Base-by-base conservation (phyloP, 1,140 invertebrate species). In the Drosophila seguyi region DNA sequence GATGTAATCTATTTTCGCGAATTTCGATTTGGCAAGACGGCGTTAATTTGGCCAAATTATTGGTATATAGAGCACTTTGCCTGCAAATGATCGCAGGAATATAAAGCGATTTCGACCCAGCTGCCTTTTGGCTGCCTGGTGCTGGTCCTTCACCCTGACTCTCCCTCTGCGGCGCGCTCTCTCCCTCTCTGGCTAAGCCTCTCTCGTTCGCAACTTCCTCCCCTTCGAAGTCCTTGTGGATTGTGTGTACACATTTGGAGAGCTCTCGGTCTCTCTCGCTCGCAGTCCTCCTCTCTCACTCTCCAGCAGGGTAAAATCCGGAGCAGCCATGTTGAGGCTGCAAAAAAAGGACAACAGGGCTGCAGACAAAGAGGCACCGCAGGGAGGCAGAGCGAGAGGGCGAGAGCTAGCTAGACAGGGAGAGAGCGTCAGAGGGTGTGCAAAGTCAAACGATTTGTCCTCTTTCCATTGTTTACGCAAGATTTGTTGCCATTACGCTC, bases 401-500 rank as follows among this genome's bases (percentile, higher is more conserved):
- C n/a, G 56, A 13, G n/a, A 18, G 45, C 29, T 36, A 20, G 18
- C 6, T 11, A 57, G 41, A 69, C 31, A 47, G 42, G 48, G 48
- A 11, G 60, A 45, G 60, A 69, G 57, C 38, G 36, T 22, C 41
- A 65, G 47, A 47, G 68, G 75, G 84, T 75, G 74, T 77, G 78
- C 52, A 59, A 87, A 72, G 61, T 76, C 74, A 76, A 76, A 59
- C 63, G 76, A 72, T 63, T 65, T 74, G 67, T 84, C 67, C 75
- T 68, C 50, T 48, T 83, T 75, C 81, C 85, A 85, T 88, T 90
- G 85, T 88, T 88, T 88, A 88, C 85, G 85, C 85, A 88, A 88
- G 85, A 88, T 88, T 88, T 88, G 85, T 90, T 88, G 85, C 85
- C 85, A 88, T 88, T 88, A 88, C 45, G 68, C 74, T 56, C 73